Evolutionary conservation across 2,113 vertebrate species (phyloP).

Genomic region (Aplodontia rufa): DNA sequence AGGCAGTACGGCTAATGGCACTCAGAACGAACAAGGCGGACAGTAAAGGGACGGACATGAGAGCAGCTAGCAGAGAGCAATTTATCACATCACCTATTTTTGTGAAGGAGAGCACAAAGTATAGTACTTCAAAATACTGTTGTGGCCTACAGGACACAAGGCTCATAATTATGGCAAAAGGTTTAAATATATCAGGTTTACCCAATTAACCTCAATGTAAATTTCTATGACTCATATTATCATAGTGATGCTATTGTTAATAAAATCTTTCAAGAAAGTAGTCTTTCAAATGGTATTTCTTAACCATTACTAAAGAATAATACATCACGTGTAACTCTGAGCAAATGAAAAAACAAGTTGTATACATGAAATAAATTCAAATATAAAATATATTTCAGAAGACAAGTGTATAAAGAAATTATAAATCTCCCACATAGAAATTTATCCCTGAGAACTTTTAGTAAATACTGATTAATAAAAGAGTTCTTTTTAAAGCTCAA

Average conservation of each 20-base stretch:
- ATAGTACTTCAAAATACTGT: slow-evolving; percentile 63
- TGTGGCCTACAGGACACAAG: not conserved
- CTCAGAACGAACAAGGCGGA: slow-evolving; percentile 73
- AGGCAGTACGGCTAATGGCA: slow-evolving; percentile 76
- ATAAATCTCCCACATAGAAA: not conserved
- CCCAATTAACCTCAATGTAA: slow-evolving; percentile 73
- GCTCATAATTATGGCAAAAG: slow-evolving; percentile 70
- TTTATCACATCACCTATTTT: slow-evolving; percentile 73
- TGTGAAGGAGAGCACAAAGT: slow-evolving; percentile 61
- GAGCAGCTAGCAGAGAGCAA: slow-evolving; percentile 60
- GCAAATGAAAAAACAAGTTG: not conserved
- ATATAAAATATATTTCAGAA: not conserved
- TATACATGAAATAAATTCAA: not conserved
- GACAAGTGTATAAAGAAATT: not conserved
- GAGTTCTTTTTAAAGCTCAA: not conserved
- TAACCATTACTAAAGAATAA: not conserved
- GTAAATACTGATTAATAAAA: not conserved
- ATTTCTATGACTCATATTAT: slow-evolving; percentile 74
- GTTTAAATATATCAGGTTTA: slow-evolving; percentile 72
- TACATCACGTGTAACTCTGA: not conserved
- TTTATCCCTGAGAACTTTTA: not conserved
- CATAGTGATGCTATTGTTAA: slow-evolving; percentile 76
- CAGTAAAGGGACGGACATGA: slow-evolving; percentile 73
- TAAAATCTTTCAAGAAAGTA: slow-evolving; percentile 51
- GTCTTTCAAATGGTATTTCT: not conserved